These are phyloP conservation scores for Psilopogon haemacephalus DNA, from an alignment of 2,113 vertebrate species.

Conservation along the genomic window DNA sequence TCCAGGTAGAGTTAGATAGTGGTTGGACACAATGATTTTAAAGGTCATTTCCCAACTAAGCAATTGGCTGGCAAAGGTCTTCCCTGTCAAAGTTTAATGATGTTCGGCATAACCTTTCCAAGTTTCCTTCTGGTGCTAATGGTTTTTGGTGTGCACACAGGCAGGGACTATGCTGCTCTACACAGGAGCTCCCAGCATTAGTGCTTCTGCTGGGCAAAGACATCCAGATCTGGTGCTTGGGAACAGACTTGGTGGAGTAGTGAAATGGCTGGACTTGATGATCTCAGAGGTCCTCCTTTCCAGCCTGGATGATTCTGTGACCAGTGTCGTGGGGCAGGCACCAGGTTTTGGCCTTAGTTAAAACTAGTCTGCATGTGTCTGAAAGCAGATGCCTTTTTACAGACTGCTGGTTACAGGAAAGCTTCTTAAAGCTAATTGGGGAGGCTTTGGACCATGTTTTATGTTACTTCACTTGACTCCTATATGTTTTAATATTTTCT, in stretches of 20 bases:
- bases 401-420: background rate
- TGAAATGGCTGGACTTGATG: too few relatives aligned
- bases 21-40: too few relatives aligned
- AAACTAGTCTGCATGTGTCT: background rate
- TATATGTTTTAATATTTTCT: background rate
- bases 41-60: too few relatives aligned
- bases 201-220: background rate
- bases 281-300: too few relatives aligned
- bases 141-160: background rate
- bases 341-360: background rate
- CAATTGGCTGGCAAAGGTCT: background rate
- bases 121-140: background rate
- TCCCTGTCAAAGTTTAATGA: background rate
- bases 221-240: background rate
- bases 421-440: background rate
- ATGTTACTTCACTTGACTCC: background rate
- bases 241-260: too few relatives aligned
- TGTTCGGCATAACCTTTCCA: background rate
- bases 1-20: too few relatives aligned
- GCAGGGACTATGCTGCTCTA: background rate
- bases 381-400: background rate
- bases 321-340: background rate
- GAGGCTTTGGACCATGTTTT: background rate
- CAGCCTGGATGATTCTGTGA: too few relatives aligned
- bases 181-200: background rate